phyloP scores from a whole-genome alignment of 1,140 invertebrate genomes.

The Apocrypta bakeri region DNA sequence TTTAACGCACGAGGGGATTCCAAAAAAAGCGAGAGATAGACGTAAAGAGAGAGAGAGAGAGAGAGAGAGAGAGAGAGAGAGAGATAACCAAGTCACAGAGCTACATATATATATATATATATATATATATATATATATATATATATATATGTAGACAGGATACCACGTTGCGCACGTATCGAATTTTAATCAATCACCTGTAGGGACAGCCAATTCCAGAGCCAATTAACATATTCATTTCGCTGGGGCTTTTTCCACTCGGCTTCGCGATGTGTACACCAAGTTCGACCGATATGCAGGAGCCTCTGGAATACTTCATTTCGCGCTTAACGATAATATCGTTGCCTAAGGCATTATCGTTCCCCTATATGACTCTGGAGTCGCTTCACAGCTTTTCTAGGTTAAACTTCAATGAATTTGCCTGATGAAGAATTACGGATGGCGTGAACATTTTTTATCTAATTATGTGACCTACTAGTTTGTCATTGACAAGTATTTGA shows the following conservation, averaged over 20 bases:
- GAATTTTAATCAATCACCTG: conserved; percentile 72
- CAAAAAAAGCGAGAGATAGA: not conserved
- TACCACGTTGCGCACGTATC: conserved; percentile 60
- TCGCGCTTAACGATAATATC: conserved; percentile 20
- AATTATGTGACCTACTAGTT: not conserved
- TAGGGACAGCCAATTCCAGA: conserved; percentile 69
- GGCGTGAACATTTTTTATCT: not conserved
- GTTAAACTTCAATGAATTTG: conserved; percentile 26
- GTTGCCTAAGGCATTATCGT: conserved; percentile 9
- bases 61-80: too few relatives aligned
- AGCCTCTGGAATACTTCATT: conserved; percentile 2
- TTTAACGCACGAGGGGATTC: conserved; percentile 58
- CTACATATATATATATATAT: too few relatives aligned
- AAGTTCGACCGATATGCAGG: conserved; percentile 2
- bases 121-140: not conserved
- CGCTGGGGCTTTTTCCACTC: conserved; percentile 39
- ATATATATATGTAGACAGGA: not conserved
- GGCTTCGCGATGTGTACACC: conserved; percentile 20
- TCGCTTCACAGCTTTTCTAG: not conserved
- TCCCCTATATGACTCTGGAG: not conserved
- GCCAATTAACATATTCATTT: conserved; percentile 72
- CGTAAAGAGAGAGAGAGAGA: too few relatives aligned
- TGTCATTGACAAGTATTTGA: not conserved
- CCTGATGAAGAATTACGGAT: conserved; percentile 24
- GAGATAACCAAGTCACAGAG: not conserved